Percentiles rank a stretch among this genome's conserved stretches.
Conservation (phyloP, 2,888 invertebrate genomes). For the Caenorhabditis angaria region DNA sequence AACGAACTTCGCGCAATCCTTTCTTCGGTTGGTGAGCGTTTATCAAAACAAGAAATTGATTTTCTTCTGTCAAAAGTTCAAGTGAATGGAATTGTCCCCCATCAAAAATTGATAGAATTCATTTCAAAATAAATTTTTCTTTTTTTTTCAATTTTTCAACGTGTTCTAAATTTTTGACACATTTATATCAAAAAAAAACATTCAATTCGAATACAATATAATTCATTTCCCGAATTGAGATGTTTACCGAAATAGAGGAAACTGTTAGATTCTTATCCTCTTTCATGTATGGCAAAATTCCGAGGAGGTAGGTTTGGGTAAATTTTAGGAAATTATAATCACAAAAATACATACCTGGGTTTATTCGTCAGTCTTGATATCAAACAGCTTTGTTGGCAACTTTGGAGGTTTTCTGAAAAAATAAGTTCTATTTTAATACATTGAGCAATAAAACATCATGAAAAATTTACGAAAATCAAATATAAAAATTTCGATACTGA, state of each 20-base stretch:
- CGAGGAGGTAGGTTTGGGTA: conserved; percentile 32
- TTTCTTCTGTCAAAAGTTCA: conserved; percentile 40
- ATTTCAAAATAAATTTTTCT: conserved; percentile 39
- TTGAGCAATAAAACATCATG: too few relatives aligned
- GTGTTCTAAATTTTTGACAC: neutral
- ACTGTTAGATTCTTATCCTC: conserved; percentile 47
- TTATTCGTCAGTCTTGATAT: too few relatives aligned
- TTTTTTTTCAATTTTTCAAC: too few relatives aligned
- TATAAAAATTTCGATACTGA: too few relatives aligned
- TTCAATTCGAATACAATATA: too few relatives aligned
- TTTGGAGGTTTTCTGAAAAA: too few relatives aligned
- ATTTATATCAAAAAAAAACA: neutral
- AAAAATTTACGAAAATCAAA: too few relatives aligned
- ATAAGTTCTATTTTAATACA: too few relatives aligned
- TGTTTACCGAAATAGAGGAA: conserved; percentile 50
- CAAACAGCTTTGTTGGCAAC: too few relatives aligned
- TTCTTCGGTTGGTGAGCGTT: conserved; percentile 45
- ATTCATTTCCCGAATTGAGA: conserved; percentile 14
- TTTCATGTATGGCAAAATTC: conserved; percentile 52
- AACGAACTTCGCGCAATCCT: conserved; percentile 44
- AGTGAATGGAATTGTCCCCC: conserved; percentile 52
- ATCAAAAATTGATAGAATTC: conserved; percentile 53
- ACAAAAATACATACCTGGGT: too few relatives aligned
- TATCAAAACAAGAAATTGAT: conserved; percentile 50
- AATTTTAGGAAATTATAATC: too few relatives aligned